Evolutionary conservation across 2,888 invertebrate species (phyloP).

Genomic region (Atethmia centrago): DNA sequence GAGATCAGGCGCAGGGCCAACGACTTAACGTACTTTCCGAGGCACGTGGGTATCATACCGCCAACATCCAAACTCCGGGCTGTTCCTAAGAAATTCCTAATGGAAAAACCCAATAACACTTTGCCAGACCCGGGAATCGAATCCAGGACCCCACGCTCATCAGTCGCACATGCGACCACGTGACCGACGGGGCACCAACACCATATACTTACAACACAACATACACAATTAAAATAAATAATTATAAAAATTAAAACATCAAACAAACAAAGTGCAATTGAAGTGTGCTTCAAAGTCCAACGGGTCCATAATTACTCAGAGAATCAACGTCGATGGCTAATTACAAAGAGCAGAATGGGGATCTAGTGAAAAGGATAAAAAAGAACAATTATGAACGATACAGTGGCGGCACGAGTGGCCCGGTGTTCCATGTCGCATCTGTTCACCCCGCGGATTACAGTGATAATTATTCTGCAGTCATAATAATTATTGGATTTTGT

Average conservation of each 20-base stretch:
- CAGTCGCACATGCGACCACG: too few relatives aligned
- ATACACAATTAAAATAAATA: constrained; percentile 35
- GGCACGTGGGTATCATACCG: too few relatives aligned
- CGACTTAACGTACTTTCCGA: too few relatives aligned
- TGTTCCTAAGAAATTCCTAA: too few relatives aligned
- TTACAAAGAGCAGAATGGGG: constrained; percentile 88
- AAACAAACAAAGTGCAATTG: constrained; percentile 64
- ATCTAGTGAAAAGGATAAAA: constrained; percentile 83
- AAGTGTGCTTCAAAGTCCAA: constrained; percentile 74
- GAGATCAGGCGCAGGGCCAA: too few relatives aligned
- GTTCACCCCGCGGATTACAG: constrained; percentile 88
- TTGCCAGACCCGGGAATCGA: too few relatives aligned
- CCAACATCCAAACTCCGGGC: too few relatives aligned
- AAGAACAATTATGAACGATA: constrained; percentile 88
- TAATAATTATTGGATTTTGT: constrained; percentile 90
- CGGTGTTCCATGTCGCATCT: constrained; percentile 88
- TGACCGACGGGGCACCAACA: too few relatives aligned
- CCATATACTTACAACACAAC: constrained; percentile 17
- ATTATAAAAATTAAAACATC: constrained; percentile 46
- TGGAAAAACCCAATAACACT: too few relatives aligned
- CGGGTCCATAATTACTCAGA: constrained; percentile 85
- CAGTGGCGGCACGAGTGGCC: constrained; percentile 89
- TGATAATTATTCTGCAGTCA: constrained; percentile 88
- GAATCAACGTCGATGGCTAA: constrained; percentile 86
- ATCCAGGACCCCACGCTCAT: too few relatives aligned